Evolutionary conservation across 2,888 invertebrate species (phyloP), one percentile per base, ranked within the genome.

Genomic region (Ramazzottius varieornatus): DNA sequence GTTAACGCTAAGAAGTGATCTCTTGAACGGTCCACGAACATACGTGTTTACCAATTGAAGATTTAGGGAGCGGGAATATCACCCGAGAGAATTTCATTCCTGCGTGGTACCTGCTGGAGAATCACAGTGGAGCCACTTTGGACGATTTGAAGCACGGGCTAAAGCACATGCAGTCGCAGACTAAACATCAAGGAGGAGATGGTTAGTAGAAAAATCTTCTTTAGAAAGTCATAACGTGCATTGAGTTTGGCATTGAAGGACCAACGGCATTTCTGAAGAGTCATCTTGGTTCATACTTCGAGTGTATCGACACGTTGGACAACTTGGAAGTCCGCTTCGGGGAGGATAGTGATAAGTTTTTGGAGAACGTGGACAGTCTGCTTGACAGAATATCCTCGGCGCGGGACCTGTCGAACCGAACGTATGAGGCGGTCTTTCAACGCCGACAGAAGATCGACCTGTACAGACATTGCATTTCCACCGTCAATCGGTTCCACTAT

Each of bases 21-120:
- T 16, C 46, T 33, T 64, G 4, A 65, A 66, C 16, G n/a, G n/a
- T n/a, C n/a, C n/a, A n/a, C n/a, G n/a, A n/a, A n/a, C n/a, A n/a
- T n/a, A n/a, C n/a, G n/a, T n/a, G n/a, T n/a, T n/a, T n/a, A n/a
- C n/a, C n/a, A n/a, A n/a, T n/a, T n/a, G n/a, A n/a, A n/a, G n/a
- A n/a, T n/a, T n/a, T n/a, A n/a, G n/a, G n/a, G n/a, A n/a, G n/a
- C n/a, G 93, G 94, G 0, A 93, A 94, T 75, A 80, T 96, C 66
- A 82, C 89, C 0, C 85, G 86, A 72, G 90, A 91, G 70, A 88
- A 90, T 73, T 98, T 98, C 78, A 86, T 88, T 67, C 86, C 96
- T 0, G 86, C 86, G 1, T 92, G 94, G 90, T 98, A 93, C 77
- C 78, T 98, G 64, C 78, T 98, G 64, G 94, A 96, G 76, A 88